Percentiles rank a stretch among this genome's conserved stretches.
Conservation (phyloP, 92 coral and sea anemone species). For the Paramuricea clavata region DNA sequence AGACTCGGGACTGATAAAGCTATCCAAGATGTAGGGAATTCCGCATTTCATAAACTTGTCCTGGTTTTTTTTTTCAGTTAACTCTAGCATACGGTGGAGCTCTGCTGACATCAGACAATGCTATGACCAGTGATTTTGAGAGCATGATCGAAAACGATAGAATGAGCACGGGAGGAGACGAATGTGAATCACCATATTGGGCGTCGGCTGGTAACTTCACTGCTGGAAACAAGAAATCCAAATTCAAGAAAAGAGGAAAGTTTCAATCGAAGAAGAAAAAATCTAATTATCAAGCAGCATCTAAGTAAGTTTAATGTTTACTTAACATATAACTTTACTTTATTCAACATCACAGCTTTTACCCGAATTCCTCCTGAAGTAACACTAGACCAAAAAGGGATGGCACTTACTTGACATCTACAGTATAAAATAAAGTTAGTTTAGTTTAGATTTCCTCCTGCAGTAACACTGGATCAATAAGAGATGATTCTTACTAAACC, state of each 20-base stretch:
- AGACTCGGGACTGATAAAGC: neutral
- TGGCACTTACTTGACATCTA: no score
- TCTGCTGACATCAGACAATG: constrained; percentile 1
- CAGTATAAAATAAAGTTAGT: no score
- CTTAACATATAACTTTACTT: no score
- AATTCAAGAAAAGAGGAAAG: constrained; percentile 1
- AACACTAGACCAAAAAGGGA: no score
- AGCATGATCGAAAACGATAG: neutral
- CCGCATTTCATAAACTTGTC: neutral
- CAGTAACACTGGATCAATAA: no score
- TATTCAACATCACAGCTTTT: neutral
- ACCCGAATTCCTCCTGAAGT: neutral
- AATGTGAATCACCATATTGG: constrained; percentile 38
- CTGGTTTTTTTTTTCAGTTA: constrained; percentile 5
- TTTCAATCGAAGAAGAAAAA: neutral
- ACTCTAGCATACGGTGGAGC: constrained; percentile 29
- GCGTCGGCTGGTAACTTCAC: constrained; percentile 18
- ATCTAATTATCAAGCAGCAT: neutral
- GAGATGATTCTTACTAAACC: no score
- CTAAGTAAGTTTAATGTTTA: neutral
- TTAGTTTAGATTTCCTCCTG: no score
- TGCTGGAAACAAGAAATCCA: constrained; percentile 1
- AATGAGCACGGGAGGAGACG: neutral
- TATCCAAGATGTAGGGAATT: neutral
- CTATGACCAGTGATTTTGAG: neutral